Evolutionary conservation across 30 jellyfish, hydroid and myxozoan genomes (phyloP), one percentile per base, ranked within the genome.

Genomic region (Cassiopea andromeda): DNA sequence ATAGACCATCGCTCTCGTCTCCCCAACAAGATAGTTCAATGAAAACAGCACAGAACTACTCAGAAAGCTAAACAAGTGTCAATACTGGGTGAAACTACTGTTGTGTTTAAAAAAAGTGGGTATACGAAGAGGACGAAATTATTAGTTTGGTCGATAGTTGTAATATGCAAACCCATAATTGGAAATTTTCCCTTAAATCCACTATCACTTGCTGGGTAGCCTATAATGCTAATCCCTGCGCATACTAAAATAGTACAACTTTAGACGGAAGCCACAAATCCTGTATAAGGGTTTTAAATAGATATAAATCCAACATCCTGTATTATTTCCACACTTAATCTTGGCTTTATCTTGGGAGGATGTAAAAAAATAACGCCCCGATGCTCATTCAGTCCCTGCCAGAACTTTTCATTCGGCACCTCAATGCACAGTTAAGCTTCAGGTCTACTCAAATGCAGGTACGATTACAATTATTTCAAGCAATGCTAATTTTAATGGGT

Each of bases 261-360:
- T 58, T 68, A 61, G 71, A 3, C 81, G 90, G 90, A 81, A 60
- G 12, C 44, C 19, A 82, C 81, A 60, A 64, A 61, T 69, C 90
- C 54, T 15, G 48, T 19, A n/a, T 58, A 77, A 48, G 45, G 73
- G n/a, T 1, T 49, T 64, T 73, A 64, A 48, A 49, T 44, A 46
- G 70, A 64, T 9, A 7, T 81, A 81, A 81, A 66, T 48, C 90
- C 81, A 64, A 64, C 90, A 81, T 81, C 90, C 90, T 81, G 9
- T 59, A 77, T 61, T 48, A 18, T 58, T 64, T 81, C 46, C n/a
- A 66, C 15, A 48, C 44, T 5, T 81, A 69, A 81, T 64, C 90
- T 82, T 12, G 68, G 69, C 47, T 60, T 81, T 81, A 45, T 81
- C 27, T 81, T 68, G 74, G 90, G 14, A 60, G 81, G 90, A 81